phyloP scores from a whole-genome alignment of 2,113 vertebrate genomes.

The Grallaria varia region DNA sequence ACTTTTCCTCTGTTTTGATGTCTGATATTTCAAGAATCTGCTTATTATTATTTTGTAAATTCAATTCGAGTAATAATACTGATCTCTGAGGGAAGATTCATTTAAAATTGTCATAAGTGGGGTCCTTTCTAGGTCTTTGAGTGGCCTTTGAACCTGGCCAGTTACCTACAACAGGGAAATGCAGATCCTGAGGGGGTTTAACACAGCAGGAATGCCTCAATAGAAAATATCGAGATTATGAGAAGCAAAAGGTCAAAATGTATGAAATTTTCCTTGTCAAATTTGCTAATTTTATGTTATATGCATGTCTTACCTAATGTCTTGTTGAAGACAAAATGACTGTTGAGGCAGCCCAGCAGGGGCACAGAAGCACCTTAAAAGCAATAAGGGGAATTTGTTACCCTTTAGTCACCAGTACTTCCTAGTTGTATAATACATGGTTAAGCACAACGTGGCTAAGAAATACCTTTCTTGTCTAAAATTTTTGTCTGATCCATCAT shows the following conservation, averaged over 20 bases:
- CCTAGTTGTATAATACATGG: neutral
- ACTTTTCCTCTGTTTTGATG: neutral
- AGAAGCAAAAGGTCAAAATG: neutral
- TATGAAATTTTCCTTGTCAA: neutral
- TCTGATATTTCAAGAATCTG: neutral
- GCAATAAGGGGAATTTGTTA: neutral
- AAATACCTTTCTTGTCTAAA: constrained; percentile 61
- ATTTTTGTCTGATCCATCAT: constrained; percentile 61
- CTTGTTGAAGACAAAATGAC: neutral
- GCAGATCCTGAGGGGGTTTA: neutral
- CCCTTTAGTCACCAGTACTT: neutral
- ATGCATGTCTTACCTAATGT: neutral
- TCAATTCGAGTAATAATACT: neutral
- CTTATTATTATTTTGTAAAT: neutral
- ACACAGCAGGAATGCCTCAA: neutral
- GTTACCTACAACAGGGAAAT: neutral
- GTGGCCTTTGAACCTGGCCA: neutral
- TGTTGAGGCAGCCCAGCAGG: neutral
- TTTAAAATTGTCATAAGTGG: neutral
- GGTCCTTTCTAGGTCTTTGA: neutral
- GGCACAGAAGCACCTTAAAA: neutral
- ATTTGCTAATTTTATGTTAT: neutral
- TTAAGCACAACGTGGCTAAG: constrained; percentile 25
- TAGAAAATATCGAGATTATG: neutral
- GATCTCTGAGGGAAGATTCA: neutral